Base-by-base conservation (phyloP, 2,113 vertebrate species). In the Neofelis nebulosa region DNA sequence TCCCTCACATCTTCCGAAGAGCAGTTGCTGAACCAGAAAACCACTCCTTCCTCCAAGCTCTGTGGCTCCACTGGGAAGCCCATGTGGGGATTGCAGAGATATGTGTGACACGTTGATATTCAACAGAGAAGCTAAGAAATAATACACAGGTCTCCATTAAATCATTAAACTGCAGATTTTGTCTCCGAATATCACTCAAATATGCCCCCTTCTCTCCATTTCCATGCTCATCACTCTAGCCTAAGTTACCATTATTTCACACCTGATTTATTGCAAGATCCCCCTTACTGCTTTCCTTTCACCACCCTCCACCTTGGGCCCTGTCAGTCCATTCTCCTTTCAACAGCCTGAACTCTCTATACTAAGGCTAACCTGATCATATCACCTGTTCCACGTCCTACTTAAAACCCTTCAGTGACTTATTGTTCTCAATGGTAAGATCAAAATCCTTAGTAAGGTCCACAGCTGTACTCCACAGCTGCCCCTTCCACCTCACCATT, bases 211-310 rank as follows among this genome's bases (percentile, higher is more conserved):
- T 85, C 14, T 36, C 23, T 52, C 9, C 29, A 41, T 31, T 16
- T 14, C 48, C 12, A 12, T 1, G 3, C 14, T 21, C 38, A 9
- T 15, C 29, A 1, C 21, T n/a, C 36, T 7, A 1, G 55, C 45
- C 66, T 48, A 55, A 36, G 13, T 57, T 23, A 12, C 18, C 10
- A 5, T 38, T 16, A 33, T 19, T 55, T 27, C 52, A 73, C 5
- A 23, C 52, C n/a, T 15, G 63, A 41, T 36, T 19, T 25, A 31
- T n/a, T 11, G 5, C 36, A 63, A 41, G 33, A 29, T 61, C 9
- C 41, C 12, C 21, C 7, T 16, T 19, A 3, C 71, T 7, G 14
- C 41, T 19, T 27, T 25, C 16, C 13, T n/a, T 36, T 52, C 52
- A 63, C 41, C 8, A 27, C 73, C 41, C 73, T 7, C 50, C 15